A percentile compares a stretch with the other conserved stretches of the same genome.
Evolutionary conservation across 2,113 vertebrate genomes (phyloP).

Genomic region (Oryzias woworae): DNA sequence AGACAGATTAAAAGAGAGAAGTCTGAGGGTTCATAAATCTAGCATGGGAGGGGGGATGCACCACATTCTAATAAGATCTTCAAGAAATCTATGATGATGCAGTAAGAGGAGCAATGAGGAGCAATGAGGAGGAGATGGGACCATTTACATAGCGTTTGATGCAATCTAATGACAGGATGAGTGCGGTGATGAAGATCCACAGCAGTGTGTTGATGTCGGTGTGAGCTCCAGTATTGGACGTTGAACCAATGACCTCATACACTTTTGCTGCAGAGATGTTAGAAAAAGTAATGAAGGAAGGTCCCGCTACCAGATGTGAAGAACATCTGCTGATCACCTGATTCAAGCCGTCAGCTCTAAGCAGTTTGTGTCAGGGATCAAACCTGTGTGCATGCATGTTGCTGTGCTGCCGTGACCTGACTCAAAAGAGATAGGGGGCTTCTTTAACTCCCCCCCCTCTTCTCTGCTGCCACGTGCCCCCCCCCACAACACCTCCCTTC

Average conservation of each 20-base stretch:
- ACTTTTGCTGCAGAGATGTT: slow-evolving; percentile 6
- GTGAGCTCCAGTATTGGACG: slow-evolving; percentile 38
- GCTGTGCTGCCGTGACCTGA: slow-evolving; percentile 68
- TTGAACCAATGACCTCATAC: slow-evolving; percentile 18
- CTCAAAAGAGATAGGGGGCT: slow-evolving; percentile 72
- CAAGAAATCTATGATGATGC: slow-evolving; percentile 72
- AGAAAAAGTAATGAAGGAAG: slow-evolving; percentile 1
- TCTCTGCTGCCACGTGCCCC: slow-evolving; percentile 30
- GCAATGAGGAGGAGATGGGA: slow-evolving; percentile 47
- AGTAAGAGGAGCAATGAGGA: slow-evolving; percentile 17
- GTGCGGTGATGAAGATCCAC: slow-evolving; percentile 66
- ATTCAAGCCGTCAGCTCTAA: slow-evolving; percentile 1
- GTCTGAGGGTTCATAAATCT: slow-evolving; percentile 79
- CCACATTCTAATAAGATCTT: slow-evolving; percentile 75
- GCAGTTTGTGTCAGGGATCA: slow-evolving; percentile 45
- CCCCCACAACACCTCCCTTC: slow-evolving; percentile 45
- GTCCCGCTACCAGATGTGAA: background rate
- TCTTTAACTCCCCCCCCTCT: slow-evolving; percentile 56
- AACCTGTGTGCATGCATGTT: slow-evolving; percentile 64
- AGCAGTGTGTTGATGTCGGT: slow-evolving; percentile 54
- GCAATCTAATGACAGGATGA: slow-evolving; percentile 76
- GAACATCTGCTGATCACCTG: slow-evolving; percentile 13
- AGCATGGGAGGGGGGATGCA: slow-evolving; percentile 68
- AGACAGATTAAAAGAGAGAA: slow-evolving; percentile 77
- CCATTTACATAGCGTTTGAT: slow-evolving; percentile 69